A percentile compares a stretch with the other conserved stretches of the same genome.
Evolutionary conservation across 1,140 invertebrate species (phyloP).

Genomic region (Dendrolimus kikuchii): DNA sequence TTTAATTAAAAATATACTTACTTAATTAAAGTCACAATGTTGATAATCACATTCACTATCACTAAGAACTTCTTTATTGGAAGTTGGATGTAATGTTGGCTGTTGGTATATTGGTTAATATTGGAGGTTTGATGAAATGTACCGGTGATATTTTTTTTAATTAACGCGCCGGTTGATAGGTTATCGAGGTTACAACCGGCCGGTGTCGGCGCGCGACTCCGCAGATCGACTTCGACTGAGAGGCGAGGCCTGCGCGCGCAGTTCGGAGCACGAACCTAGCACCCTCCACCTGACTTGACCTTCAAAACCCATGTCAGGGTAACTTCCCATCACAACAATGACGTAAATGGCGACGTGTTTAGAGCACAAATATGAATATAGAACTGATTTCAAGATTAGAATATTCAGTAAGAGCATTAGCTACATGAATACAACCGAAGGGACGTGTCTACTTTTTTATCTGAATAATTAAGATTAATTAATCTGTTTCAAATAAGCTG

Average conservation of each 20-base stretch:
- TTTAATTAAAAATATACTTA: conserved; percentile 5
- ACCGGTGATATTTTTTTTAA: conserved; percentile 11
- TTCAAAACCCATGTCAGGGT: conserved; percentile 27
- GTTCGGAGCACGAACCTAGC: conserved; percentile 30
- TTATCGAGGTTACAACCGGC: conserved; percentile 15
- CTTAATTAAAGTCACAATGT: neutral
- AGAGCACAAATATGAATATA: neutral
- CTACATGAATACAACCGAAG: too few species aligned
- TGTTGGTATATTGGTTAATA: conserved; percentile 3
- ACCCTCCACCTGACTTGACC: conserved; percentile 30
- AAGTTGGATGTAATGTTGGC: neutral
- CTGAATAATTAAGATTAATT: too few species aligned
- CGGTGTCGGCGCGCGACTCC: conserved; percentile 35
- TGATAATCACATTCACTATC: conserved; percentile 2
- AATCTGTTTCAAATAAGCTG: too few species aligned
- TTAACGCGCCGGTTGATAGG: conserved; percentile 16
- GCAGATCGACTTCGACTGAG: conserved; percentile 51
- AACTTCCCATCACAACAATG: conserved; percentile 15
- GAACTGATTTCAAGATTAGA: neutral
- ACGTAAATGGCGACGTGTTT: neutral
- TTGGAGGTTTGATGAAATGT: neutral
- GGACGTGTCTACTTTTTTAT: too few species aligned
- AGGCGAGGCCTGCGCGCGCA: conserved; percentile 42
- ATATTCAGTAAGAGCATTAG: too few species aligned
- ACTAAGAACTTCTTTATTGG: neutral